A percentile compares a stretch with the other conserved stretches of the same genome.
phyloP scores from a whole-genome alignment of 2,113 vertebrate genomes.

The Trochalopteron elliotii region DNA sequence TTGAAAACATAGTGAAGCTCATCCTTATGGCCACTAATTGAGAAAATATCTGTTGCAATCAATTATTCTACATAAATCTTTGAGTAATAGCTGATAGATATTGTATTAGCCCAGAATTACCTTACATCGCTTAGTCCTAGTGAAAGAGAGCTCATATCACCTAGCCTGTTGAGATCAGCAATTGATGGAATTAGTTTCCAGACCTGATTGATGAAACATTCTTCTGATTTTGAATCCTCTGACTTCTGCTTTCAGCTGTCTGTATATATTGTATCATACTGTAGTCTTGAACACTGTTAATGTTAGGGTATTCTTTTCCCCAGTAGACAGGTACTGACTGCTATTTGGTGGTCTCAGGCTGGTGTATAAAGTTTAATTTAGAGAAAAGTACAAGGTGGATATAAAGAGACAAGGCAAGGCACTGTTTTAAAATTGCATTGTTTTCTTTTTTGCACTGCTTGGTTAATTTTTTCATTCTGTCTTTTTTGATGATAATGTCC shows the following conservation, averaged over 20 bases:
- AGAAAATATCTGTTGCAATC: slow-evolving; percentile 59
- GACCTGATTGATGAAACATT: slow-evolving; percentile 73
- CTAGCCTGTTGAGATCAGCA: slow-evolving; percentile 72
- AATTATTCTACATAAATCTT: slow-evolving; percentile 39
- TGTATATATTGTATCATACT: slow-evolving; percentile 79
- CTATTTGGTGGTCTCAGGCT: slow-evolving; percentile 52
- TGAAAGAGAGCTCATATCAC: slow-evolving; percentile 38
- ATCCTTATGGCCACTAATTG: slow-evolving; percentile 54
- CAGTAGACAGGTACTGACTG: slow-evolving; percentile 62
- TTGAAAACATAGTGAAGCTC: slow-evolving; percentile 58
- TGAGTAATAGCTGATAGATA: slow-evolving; percentile 31
- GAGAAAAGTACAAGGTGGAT: slow-evolving; percentile 58
- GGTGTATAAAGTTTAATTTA: slow-evolving; percentile 56
- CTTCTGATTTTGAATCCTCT: slow-evolving; percentile 52
- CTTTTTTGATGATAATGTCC: slow-evolving; percentile 36
- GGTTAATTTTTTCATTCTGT: slow-evolving; percentile 59
- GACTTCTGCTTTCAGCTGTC: slow-evolving; percentile 59
- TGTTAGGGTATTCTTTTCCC: slow-evolving; percentile 48
- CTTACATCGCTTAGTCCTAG: slow-evolving; percentile 43
- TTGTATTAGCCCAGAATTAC: slow-evolving; percentile 53
- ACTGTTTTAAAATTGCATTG: slow-evolving; percentile 55
- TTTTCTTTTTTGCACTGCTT: slow-evolving; percentile 62
- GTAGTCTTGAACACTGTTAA: slow-evolving; percentile 77
- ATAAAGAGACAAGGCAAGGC: slow-evolving; percentile 54
- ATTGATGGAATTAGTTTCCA: slow-evolving; percentile 58